Conservation (phyloP, 2,888 invertebrate species). For the Synanthedon andrenaeformis region DNA sequence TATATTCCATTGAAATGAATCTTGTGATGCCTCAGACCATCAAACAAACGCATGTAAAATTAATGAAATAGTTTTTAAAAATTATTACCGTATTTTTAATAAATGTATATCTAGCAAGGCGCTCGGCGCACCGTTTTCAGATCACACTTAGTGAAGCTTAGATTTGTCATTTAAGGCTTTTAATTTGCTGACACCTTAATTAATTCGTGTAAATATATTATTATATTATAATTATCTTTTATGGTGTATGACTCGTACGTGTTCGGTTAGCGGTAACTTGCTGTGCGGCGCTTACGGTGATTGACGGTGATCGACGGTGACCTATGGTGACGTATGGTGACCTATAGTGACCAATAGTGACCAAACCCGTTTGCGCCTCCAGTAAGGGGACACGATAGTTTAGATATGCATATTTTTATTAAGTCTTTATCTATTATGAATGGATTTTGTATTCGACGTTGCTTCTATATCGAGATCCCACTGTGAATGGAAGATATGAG, state of each 20-base stretch:
- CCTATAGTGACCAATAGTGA: not conserved
- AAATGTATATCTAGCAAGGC: slow-evolving; percentile 13
- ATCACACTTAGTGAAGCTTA: slow-evolving; percentile 68
- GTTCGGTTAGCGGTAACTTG: slow-evolving; percentile 19
- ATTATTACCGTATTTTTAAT: slow-evolving; percentile 53
- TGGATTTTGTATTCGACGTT: slow-evolving; percentile 69
- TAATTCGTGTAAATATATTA: slow-evolving; percentile 68
- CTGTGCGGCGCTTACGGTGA: not conserved
- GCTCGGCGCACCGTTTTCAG: slow-evolving; percentile 58
- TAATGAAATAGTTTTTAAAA: slow-evolving; percentile 45
- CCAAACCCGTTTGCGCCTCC: slow-evolving; percentile 17
- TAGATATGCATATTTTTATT: slow-evolving; percentile 70
- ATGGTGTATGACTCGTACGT: slow-evolving; percentile 53
- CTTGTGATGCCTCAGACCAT: not conserved
- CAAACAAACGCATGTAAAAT: slow-evolving; percentile 4
- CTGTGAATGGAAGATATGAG: slow-evolving; percentile 65
- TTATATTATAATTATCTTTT: slow-evolving; percentile 45
- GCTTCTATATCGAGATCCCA: slow-evolving; percentile 58
- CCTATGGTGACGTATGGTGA: not conserved
- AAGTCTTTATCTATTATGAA: slow-evolving; percentile 65
- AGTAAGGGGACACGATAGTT: slow-evolving; percentile 48
- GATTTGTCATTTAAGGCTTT: slow-evolving; percentile 58
- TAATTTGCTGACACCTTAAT: slow-evolving; percentile 64
- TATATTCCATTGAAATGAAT: not conserved
- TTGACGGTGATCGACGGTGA: not conserved